Conservation (phyloP, 2,113 vertebrate genomes). For the Alouatta palliata region DNA sequence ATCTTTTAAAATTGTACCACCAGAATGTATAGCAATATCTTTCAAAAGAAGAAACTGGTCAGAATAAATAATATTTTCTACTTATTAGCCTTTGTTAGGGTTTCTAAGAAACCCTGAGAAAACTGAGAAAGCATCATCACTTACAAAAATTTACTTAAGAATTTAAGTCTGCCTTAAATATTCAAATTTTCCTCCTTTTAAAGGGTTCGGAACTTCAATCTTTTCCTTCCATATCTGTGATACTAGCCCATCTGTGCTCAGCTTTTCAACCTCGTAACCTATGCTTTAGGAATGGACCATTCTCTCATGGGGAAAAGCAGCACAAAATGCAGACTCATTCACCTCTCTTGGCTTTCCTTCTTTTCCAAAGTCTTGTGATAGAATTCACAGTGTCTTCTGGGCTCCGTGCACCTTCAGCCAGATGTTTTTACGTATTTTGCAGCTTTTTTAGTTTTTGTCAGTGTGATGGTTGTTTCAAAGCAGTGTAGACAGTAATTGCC, state of each 20-base stretch:
- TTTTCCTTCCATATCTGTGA: neutral
- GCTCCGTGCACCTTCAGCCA: neutral
- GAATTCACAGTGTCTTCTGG: neutral
- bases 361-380: neutral
- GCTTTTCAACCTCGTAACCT: too few relatives aligned
- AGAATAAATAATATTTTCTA: constrained; percentile 60
- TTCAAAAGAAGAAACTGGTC: constrained; percentile 7
- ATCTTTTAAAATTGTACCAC: constrained; percentile 10
- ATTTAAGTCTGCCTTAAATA: constrained; percentile 68
- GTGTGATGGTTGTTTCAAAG: neutral
- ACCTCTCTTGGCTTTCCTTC: neutral
- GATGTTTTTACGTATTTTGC: neutral
- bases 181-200: constrained; percentile 61
- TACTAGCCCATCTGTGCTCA: too few relatives aligned
- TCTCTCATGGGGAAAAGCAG: neutral
- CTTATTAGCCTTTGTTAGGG: constrained; percentile 64
- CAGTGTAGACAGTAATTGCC: neutral
- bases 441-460: neutral
- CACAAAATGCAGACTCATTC: neutral
- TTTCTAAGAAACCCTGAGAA: too few relatives aligned
- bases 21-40: neutral
- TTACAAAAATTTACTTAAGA: constrained; percentile 79
- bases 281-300: neutral
- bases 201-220: neutral
- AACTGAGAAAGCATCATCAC: constrained; percentile 72